A percentile compares a stretch with the other conserved stretches of the same genome.
Evolutionary conservation across 2,888 invertebrate species (phyloP).

Genomic region (Brassicogethes aeneus): DNA sequence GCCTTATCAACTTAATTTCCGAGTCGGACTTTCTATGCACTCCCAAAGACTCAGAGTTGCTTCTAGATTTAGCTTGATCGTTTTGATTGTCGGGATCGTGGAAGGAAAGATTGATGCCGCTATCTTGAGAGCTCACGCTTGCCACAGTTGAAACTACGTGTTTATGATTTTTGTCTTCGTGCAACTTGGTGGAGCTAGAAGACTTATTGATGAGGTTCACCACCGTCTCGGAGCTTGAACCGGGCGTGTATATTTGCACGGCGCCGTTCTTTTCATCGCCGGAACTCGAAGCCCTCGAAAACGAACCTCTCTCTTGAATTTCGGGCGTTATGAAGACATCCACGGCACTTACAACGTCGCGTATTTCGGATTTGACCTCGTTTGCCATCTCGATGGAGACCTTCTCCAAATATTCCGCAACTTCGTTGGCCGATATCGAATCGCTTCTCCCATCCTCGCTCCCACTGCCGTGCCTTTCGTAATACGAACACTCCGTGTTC

Average conservation of each 20-base stretch:
- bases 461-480: slow-evolving; percentile 40
- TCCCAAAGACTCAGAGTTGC: slow-evolving; percentile 33
- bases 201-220: slow-evolving; percentile 44
- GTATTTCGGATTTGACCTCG: slow-evolving; percentile 68
- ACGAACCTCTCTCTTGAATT: slow-evolving; percentile 29
- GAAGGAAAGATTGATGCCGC: slow-evolving; percentile 67
- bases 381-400: slow-evolving; percentile 71
- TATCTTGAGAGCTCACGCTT: slow-evolving; percentile 67
- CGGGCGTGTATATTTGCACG: slow-evolving; percentile 28
- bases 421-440: slow-evolving; percentile 65
- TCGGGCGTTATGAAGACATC: slow-evolving; percentile 47
- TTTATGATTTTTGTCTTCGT: slow-evolving; percentile 41
- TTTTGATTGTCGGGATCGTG: slow-evolving; percentile 50
- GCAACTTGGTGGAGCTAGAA: slow-evolving; percentile 47
- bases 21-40: slow-evolving; percentile 28
- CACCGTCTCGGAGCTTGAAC: slow-evolving; percentile 35
- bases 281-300: slow-evolving; percentile 31
- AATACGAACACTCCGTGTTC: slow-evolving; percentile 48
- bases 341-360: slow-evolving; percentile 64
- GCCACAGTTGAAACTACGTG: slow-evolving; percentile 57
- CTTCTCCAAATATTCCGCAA: slow-evolving; percentile 69
- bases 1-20: slow-evolving; percentile 31
- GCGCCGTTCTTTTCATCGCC: slow-evolving; percentile 28
- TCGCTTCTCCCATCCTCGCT: slow-evolving; percentile 57
- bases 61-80: slow-evolving; percentile 29